Evolutionary conservation across 1,140 invertebrate genomes (phyloP), one percentile per base, ranked within the genome.

Genomic region (Capitella teleta): DNA sequence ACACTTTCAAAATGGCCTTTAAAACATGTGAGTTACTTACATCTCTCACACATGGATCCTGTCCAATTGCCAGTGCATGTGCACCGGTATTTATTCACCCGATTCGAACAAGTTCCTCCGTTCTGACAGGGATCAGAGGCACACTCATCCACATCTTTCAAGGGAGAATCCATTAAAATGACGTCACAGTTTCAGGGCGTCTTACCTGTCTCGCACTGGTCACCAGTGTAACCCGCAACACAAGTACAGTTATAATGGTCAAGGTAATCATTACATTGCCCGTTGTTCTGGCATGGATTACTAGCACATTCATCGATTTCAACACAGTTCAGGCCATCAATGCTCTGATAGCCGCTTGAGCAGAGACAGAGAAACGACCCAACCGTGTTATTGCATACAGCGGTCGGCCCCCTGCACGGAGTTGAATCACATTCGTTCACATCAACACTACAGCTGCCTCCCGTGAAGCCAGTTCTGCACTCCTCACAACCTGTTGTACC

Each of bases 221-320:
- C 50, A 5, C 88, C 87, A 3, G 78, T 77, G 70, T 38, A 55
- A 6, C 56, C 56, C 26, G 61, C 91, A 84, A 88, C 87, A 62
- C 91, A 95, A 12, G 86, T 88, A 65, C 90, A 95, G 34, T 52
- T 40, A 26, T 19, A 52, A 16, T 24, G 21, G 18, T 46, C 36
- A 16, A 55, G 6, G n/a, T 32, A 30, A 25, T 55, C 51, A n/a
- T 19, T 19, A 61, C 81, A 83, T 0, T 76, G 78, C 12, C 79
- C 82, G 0, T 81, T 81, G 59, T 84, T 83, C 55, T 73, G 66
- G 56, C 80, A 82, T 10, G 56, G 56, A 28, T 21, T 32, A 3
- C 46, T 54, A 5, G 85, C 83, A 63, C 90, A 95, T 59, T 94
- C 89, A 64, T 96, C 87, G 32, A 34, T 10, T 34, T 34, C 32